Base-by-base conservation (phyloP, 1,140 invertebrate species). In the Musca domestica region DNA sequence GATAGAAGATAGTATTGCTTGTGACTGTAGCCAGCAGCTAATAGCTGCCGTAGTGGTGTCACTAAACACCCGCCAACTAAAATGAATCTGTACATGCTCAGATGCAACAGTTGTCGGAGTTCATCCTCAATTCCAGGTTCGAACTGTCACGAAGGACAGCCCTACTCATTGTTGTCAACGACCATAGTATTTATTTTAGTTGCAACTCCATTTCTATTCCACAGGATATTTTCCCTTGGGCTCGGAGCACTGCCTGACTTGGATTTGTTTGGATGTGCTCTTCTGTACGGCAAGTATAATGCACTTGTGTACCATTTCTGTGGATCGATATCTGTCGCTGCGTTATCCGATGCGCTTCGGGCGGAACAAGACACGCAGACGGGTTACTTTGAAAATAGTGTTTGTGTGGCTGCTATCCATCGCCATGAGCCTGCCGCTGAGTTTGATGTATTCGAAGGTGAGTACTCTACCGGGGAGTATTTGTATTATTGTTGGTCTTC, bases 231-330 rank as follows among this genome's bases (percentile, higher is more conserved):
- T 94, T 77, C 92, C 92, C 2, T 81, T 94, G 51, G 87, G 91
- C 5, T 88, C 92, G 1, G 88, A 91, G 22, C 92, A 92, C 80
- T 94, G 92, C 78, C 85, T 94, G 41, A 88, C 87, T n/a, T 94
- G 93, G 93, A 92, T 94, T 64, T 93, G 91, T 73, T 85, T 94
- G 73, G 96, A 98, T 83, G 95, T 98, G 0, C 85, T 98, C 0
- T 96, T 97, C 77, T 96, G 94, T 80, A 98, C 95, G 0, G 95
- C 95, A 0, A 96, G 94, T 64, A 96, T 98, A 76, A 93, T 98
- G 89, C 95, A 98, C 83, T 86, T 98, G 22, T 96, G 95, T 82
- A 97, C 95, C 64, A 97, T 98, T 78, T 94, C 92, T 73, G 92
- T 98, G 71, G 95, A 98, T 84, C 88, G 95, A 73, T 94, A 92